Base-by-base conservation (phyloP, 2,888 invertebrate species). In the Leptopterna dolabrata region DNA sequence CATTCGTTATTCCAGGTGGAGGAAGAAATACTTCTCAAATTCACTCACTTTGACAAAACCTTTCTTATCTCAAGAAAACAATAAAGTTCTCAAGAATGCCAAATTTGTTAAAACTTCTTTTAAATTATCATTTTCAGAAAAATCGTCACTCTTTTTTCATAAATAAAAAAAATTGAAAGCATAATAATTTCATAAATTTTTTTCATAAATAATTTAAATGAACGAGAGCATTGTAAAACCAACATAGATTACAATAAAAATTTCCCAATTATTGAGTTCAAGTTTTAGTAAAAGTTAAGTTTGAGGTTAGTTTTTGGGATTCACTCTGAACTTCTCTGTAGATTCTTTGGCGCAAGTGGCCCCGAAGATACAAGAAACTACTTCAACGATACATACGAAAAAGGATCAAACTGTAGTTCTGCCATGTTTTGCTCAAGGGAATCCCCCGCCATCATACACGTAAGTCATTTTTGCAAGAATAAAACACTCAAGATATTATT, bases 341-440 rank as follows among this genome's bases (percentile, higher is more conserved):
- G 88, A 88, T 71, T 86, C 86, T 27, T 29, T 88, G 55, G 73
- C 73, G 16, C 47, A 36, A 51, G 76, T 88, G n/a, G 89, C 90
- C 63, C 90, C 90, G 14, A 88, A 89, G 13, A 92, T 89, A 29
- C 87, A 88, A 14, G 89, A 88, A 30, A 88, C 88, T 81, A 88
- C 93, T 92, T 87, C 88, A 24, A 92, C 92, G 92, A 92, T 93
- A 92, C 93, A 90, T 92, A 93, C 93, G 24, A 88, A 89, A 86
- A 91, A 91, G 90, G 91, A 91, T 88, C 90, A 91, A 89, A 90
- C 91, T 63, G 91, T 91, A 30, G 91, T 91, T 41, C 89, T 92
- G 47, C 91, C 92, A 16, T 92, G 92, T 89, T 91, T 91, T 55
- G 91, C 91, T 41, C 91, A 92, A 89, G 92, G 91, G 16, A 91